These are phyloP conservation scores for Hippocampus kuda DNA, from an alignment of 2,797 vertebrate species.

Conservation along the genomic window DNA sequence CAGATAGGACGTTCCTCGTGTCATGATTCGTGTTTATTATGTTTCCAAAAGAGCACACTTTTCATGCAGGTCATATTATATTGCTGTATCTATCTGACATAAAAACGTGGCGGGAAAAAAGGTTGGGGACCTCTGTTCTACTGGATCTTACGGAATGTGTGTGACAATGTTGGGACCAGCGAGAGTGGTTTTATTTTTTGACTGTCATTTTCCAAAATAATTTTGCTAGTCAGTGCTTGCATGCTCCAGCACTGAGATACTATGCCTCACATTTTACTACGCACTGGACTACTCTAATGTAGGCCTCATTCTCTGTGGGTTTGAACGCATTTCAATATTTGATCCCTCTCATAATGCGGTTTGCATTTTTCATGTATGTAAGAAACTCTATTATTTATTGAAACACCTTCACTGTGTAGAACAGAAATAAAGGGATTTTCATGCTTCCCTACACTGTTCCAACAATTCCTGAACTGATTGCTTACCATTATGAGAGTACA, in stretches of 20 bases:
- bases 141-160: no score
- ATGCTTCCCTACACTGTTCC: constrained; percentile 18
- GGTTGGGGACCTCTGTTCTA: no score
- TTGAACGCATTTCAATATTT: constrained; percentile 48
- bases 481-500: not conserved
- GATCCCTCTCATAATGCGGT: constrained; percentile 39
- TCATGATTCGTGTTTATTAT: no score
- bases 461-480: not conserved
- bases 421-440: constrained; percentile 31
- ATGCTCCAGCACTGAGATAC: no score
- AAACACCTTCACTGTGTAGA: constrained; percentile 32
- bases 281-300: constrained; percentile 7
- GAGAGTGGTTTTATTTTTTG: not conserved
- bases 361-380: constrained; percentile 48
- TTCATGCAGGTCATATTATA: no score
- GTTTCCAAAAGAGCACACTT: no score
- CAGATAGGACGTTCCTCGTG: no score
- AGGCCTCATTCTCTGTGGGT: constrained; percentile 17
- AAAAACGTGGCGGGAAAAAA: no score
- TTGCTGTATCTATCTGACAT: no score
- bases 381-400: constrained; percentile 52
- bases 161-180: no score
- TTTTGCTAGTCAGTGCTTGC: no score
- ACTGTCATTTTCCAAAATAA: not conserved
- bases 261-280: not conserved